Conservation (phyloP, 2,797 vertebrate species). For the Alfaro cultratus region DNA sequence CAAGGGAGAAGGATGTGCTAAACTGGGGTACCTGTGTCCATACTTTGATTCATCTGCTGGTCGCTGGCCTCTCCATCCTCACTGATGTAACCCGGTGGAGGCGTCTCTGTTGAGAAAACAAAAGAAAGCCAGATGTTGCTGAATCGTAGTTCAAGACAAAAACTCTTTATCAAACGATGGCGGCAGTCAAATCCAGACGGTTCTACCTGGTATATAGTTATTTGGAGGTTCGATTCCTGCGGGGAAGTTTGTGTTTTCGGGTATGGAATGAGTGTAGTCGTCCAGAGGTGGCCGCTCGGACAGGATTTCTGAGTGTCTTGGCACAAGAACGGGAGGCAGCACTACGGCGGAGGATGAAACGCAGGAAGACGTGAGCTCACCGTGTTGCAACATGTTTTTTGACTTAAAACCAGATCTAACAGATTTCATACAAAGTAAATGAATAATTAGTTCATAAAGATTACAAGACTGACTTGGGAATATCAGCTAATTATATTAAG, state of each 20-base stretch:
- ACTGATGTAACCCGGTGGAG: constrained; percentile 98
- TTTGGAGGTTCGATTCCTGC: constrained; percentile 98
- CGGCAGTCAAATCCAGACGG: not conserved
- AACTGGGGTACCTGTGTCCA: constrained; percentile 93
- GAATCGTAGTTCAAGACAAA: not conserved
- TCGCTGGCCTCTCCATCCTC: constrained; percentile 99
- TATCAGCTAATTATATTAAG: no score
- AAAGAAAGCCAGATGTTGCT: not conserved
- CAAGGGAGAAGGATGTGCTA: constrained; percentile 16
- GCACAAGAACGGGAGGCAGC: constrained; percentile 96
- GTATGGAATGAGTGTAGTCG: constrained; percentile 99
- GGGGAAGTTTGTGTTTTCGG: constrained; percentile 99
- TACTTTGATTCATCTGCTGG: constrained; percentile 99
- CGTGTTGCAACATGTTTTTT: no score
- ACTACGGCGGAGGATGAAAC: constrained; percentile 75
- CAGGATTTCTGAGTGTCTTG: constrained; percentile 96
- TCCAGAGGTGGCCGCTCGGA: constrained; percentile 95
- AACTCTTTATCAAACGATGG: not conserved
- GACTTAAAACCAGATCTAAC: no score
- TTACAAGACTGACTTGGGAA: no score
- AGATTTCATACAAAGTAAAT: no score
- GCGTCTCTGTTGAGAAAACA: constrained; percentile 84
- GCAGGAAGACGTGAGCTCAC: constrained; percentile 1
- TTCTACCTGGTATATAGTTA: constrained; percentile 98
- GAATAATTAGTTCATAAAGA: no score